Conservation (phyloP, 2,888 invertebrate genomes). For the Dorcus hopei region DNA sequence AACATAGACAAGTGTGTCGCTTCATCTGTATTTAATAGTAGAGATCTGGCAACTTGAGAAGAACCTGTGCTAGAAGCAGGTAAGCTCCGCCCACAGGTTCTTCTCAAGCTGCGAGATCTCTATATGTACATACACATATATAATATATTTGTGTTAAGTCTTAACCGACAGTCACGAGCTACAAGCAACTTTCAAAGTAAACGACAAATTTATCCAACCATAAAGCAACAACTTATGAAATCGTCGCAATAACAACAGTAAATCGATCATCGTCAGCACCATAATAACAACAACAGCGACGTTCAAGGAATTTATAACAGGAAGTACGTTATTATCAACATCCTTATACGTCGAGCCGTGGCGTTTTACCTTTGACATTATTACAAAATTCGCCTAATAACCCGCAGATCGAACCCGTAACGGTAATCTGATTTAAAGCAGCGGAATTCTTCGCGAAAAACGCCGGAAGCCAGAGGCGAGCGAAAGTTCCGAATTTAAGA, state of each 20-base stretch:
- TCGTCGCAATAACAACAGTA: neutral
- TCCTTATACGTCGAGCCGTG: constrained; percentile 12
- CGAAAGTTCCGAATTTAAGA: constrained; percentile 19
- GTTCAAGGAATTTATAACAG: constrained; percentile 25
- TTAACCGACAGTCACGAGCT: no score
- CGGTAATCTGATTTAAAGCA: neutral
- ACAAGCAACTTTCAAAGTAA: neutral
- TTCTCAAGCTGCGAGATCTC: no score
- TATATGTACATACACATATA: no score
- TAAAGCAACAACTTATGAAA: neutral
- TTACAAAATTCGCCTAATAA: constrained; percentile 10
- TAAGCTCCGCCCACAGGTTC: no score
- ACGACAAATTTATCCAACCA: constrained; percentile 1
- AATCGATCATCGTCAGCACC: neutral
- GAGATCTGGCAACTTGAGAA: no score
- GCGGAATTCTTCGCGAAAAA: neutral
- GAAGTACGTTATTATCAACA: constrained; percentile 23
- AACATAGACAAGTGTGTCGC: no score
- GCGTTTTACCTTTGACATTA: constrained; percentile 18
- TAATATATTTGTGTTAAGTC: no score
- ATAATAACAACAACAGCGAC: constrained; percentile 10
- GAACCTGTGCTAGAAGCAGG: no score
- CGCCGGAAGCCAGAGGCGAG: neutral
- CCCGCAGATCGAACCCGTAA: constrained; percentile 8
- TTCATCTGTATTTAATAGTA: no score